phyloP scores from a whole-genome alignment of 1,140 invertebrate genomes.

The Hypsibius dujardini region DNA sequence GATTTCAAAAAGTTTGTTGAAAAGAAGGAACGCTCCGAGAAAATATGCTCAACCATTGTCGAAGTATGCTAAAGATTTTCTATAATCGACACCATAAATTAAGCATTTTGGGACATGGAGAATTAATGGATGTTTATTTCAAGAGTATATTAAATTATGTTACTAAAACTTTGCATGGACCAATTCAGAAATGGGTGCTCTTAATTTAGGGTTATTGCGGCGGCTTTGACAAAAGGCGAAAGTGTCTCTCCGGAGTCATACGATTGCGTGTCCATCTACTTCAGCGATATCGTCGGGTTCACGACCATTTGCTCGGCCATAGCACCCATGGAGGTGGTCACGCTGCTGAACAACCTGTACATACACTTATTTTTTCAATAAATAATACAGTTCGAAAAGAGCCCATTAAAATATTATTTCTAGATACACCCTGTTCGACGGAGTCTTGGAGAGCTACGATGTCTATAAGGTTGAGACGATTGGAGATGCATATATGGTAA shows the following conservation, averaged over 20 bases:
- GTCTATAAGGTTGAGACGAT: slow-evolving; percentile 40
- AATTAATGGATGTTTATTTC: no score
- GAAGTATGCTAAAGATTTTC: neutral
- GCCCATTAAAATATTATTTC: no score
- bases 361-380: neutral
- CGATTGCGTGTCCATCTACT: slow-evolving; percentile 56
- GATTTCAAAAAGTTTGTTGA: neutral
- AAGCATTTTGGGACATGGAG: neutral
- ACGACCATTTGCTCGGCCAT: slow-evolving; percentile 57
- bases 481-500: slow-evolving; percentile 32
- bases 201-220: slow-evolving; percentile 16
- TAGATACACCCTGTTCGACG: slow-evolving; percentile 34
- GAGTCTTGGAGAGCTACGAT: slow-evolving; percentile 33
- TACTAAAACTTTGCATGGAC: neutral
- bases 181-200: neutral
- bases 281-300: slow-evolving; percentile 64
- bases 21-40: slow-evolving; percentile 24
- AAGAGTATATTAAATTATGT: no score
- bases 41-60: slow-evolving; percentile 21
- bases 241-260: slow-evolving; percentile 48
- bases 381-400: no score
- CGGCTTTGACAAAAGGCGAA: slow-evolving; percentile 20
- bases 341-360: slow-evolving; percentile 29
- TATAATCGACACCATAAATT: neutral
- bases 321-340: slow-evolving; percentile 59